Conservation (phyloP, 2,797 vertebrate genomes). For the Sebastes paucispinis region DNA sequence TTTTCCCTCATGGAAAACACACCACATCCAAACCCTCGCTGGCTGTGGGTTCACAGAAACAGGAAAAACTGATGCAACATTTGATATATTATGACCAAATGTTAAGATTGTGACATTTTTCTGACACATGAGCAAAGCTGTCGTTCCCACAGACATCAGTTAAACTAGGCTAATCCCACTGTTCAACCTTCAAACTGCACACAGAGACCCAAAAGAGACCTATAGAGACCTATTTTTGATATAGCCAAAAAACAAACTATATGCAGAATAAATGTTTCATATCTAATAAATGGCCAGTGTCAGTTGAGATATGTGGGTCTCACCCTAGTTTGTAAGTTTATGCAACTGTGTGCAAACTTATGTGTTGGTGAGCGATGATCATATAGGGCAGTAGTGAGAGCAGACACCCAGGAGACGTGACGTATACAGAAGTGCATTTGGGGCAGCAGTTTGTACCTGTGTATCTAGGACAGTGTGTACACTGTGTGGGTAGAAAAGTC, state of each 20-base stretch:
- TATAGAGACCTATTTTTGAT: not conserved
- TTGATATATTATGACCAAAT: not conserved
- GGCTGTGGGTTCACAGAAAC: not conserved
- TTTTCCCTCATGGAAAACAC: not conserved
- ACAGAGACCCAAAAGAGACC: not conserved
- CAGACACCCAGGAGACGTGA: slow-evolving; percentile 43
- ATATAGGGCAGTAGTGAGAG: slow-evolving; percentile 44
- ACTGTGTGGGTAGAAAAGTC: not conserved
- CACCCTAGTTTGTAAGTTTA: slow-evolving; percentile 3
- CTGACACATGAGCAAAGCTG: not conserved
- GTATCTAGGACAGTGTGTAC: slow-evolving; percentile 64
- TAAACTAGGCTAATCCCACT: slow-evolving; percentile 12
- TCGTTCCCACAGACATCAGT: not conserved
- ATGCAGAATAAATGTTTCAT: not conserved
- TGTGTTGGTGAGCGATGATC: slow-evolving; percentile 11
- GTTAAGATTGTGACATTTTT: not conserved
- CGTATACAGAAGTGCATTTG: slow-evolving; percentile 53
- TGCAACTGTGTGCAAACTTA: not conserved
- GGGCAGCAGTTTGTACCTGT: slow-evolving; percentile 44
- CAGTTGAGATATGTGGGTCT: not conserved
- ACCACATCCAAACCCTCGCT: too few relatives aligned
- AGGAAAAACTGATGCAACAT: not conserved
- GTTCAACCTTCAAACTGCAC: not conserved
- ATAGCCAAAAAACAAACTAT: not conserved
- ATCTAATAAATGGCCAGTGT: not conserved